phyloP scores from a whole-genome alignment of 2,888 invertebrate species.

The Parnassius apollo region DNA sequence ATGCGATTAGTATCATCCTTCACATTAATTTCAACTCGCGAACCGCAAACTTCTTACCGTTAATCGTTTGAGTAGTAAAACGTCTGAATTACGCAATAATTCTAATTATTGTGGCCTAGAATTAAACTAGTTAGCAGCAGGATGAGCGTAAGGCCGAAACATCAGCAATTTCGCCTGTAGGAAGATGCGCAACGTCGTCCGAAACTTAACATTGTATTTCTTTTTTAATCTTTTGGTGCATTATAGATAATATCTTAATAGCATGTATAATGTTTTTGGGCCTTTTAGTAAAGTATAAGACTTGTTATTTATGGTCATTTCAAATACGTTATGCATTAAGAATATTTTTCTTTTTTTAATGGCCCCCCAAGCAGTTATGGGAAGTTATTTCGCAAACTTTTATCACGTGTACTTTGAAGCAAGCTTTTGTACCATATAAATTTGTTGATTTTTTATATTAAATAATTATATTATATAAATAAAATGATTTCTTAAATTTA shows the following conservation, averaged over 20 bases:
- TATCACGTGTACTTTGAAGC: too few species aligned
- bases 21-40: neutral
- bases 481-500: too few species aligned
- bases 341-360: too few species aligned
- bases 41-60: constrained; percentile 11
- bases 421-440: too few species aligned
- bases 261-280: neutral
- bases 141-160: constrained; percentile 40
- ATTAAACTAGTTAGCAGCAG: constrained; percentile 37
- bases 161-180: constrained; percentile 37
- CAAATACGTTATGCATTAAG: too few species aligned
- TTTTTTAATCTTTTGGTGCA: constrained; percentile 26
- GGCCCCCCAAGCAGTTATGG: too few species aligned
- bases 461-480: too few species aligned
- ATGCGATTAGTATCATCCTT: constrained; percentile 14
- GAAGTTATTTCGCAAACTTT: too few species aligned
- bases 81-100: constrained; percentile 33
- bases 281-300: neutral
- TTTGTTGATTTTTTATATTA: too few species aligned
- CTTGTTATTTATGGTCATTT: too few species aligned
- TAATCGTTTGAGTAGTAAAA: constrained; percentile 21
- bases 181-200: constrained; percentile 40
- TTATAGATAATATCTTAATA: constrained; percentile 19
- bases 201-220: constrained; percentile 36
- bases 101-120: constrained; percentile 42